Percentiles rank a stretch among this genome's conserved stretches.
Evolutionary conservation across 2,797 vertebrate species (phyloP).

Genomic region (Dicrostonyx torquatus): DNA sequence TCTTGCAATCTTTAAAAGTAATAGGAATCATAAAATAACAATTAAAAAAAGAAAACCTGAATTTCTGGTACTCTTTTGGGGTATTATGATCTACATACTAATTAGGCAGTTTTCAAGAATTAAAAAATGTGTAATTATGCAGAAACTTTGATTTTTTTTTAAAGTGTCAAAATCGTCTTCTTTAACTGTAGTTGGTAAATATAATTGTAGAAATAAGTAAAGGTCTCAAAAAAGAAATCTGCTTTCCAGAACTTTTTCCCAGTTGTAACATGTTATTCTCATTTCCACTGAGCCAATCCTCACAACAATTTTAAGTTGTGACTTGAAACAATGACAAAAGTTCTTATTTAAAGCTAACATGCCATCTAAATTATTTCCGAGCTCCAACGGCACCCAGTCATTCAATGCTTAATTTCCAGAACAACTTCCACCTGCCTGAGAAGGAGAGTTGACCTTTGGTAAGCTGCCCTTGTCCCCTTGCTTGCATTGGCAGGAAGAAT

Average conservation of each 20-base stretch:
- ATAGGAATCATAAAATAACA: constrained; percentile 45
- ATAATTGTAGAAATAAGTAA: constrained; percentile 68
- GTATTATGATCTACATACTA: constrained; percentile 35
- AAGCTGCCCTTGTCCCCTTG: background rate
- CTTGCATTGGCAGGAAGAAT: constrained; percentile 28
- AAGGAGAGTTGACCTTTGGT: constrained; percentile 25
- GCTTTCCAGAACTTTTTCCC: constrained; percentile 31
- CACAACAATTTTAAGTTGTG: constrained; percentile 66
- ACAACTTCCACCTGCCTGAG: constrained; percentile 49
- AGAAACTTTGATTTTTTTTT: constrained; percentile 46
- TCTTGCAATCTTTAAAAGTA: constrained; percentile 47
- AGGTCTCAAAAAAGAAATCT: constrained; percentile 47
- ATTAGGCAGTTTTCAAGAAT: background rate
- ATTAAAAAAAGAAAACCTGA: constrained; percentile 10
- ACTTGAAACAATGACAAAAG: constrained; percentile 45
- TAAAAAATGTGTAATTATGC: constrained; percentile 38
- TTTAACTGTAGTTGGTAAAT: constrained; percentile 36
- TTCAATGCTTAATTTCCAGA: constrained; percentile 10
- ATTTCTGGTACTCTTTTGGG: background rate
- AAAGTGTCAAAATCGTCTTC: constrained; percentile 41
- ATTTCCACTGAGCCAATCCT: constrained; percentile 59
- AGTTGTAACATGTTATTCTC: constrained; percentile 70
- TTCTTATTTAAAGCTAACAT: constrained; percentile 60
- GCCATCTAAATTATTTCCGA: constrained; percentile 63
- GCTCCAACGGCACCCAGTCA: constrained; percentile 38